Percentiles rank a stretch among this genome's conserved stretches.
These are phyloP conservation scores for Nemopilema nomurai DNA, from an alignment of 30 jellyfish, hydroid and myxozoan species.

Conservation along the genomic window DNA sequence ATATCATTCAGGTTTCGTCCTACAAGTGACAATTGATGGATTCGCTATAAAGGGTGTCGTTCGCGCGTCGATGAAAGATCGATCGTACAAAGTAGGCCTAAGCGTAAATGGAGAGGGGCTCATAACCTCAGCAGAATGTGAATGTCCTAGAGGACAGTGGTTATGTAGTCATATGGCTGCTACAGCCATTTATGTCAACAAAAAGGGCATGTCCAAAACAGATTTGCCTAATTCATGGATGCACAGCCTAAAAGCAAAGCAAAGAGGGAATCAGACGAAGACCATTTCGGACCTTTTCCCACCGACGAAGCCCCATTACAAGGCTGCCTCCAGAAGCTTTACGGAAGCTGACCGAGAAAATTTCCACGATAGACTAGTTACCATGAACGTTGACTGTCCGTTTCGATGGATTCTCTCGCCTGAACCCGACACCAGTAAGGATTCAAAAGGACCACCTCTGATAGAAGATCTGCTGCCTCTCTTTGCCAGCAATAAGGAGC, in stretches of 20 bases:
- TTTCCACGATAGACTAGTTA: neutral
- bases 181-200: neutral
- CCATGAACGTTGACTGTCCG: neutral
- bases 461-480: neutral
- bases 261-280: neutral
- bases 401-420: neutral
- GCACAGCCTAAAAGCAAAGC: neutral
- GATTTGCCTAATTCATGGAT: neutral
- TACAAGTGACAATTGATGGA: constrained; percentile 18
- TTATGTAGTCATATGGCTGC: constrained; percentile 6
- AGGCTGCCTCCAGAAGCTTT: neutral
- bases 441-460: neutral
- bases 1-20: constrained; percentile 26
- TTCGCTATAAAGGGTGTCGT: constrained; percentile 24
- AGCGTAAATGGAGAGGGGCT: constrained; percentile 21
- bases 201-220: neutral
- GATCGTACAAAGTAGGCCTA: constrained; percentile 27
- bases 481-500: neutral
- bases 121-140: constrained; percentile 19
- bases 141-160: constrained; percentile 27
- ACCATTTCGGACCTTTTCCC: neutral
- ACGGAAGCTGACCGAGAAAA: neutral
- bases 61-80: constrained; percentile 30
- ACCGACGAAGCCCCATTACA: neutral
- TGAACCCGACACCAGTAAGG: neutral